Evolutionary conservation across 92 coral and sea anemone species (phyloP), one percentile per base, ranked within the genome.

Genomic region (Phenganax marumi): DNA sequence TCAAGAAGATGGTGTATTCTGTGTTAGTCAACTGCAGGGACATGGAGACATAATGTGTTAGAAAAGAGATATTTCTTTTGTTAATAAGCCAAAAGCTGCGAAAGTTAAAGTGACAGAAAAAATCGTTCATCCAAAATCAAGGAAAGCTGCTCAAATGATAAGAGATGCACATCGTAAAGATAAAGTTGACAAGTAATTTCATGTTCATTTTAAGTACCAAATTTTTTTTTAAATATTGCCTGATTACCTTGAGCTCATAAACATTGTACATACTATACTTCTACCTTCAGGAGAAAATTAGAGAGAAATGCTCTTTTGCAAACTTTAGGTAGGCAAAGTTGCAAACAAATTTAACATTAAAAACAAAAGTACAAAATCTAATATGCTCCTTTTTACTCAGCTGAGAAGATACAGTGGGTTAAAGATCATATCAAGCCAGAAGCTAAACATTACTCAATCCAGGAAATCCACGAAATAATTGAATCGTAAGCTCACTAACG

Each of bases 351-450:
- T 33, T 33, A 33, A 33, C 43, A 33, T 33, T 33, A 33, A 33
- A 33, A 33, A 33, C 43, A 33, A 33, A 33, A 1, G 43, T 24
- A 24, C 43, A 24, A 23, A 21, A 21, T 25, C n/a, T 68, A 23
- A 18, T 16, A 12, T 18, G 10, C 1, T 1, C 16, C 26, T 12
- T 18, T 0, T 25, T 68, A 18, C 21, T 1, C 21, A 72, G 82
- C 82, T 53, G 97, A 92, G 18, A 92, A 92, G 63, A 52, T 92
- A 3, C 90, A 90, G 80, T 95, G 98, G 98, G 92, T 95, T 74
- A 88, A 85, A 89, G 98, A 95, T 50, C 91, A 91, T 65, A 73
- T 92, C 55, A 89, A 90, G 21, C 87, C 91, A 21, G 87, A 52
- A 18, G 90, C 82, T 78, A 73, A 80, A 54, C 85, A 82, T 16